Conservation (phyloP, 2,113 vertebrate species). For the Pomatorhinus ruficollis region DNA sequence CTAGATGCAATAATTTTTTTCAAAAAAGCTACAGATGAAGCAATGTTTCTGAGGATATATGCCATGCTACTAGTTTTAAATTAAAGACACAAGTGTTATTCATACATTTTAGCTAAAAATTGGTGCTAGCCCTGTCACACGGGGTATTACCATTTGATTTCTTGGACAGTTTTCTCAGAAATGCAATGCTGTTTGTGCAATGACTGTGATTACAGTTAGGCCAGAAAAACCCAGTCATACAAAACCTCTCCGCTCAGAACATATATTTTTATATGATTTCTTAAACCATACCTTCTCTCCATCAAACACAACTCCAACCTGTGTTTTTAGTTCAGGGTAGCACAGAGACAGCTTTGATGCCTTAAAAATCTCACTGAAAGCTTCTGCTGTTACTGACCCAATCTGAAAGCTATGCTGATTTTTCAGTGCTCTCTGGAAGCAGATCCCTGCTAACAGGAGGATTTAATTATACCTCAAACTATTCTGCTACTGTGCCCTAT, state of each 20-base stretch:
- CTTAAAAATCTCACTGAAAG: not conserved
- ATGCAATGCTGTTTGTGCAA: not conserved
- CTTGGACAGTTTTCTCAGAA: not conserved
- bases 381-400: not conserved
- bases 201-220: not conserved
- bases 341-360: not conserved
- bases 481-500: not conserved
- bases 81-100: not conserved
- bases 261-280: not conserved
- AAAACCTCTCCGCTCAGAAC: not conserved
- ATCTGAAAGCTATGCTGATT: not conserved
- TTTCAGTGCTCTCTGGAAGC: not conserved
- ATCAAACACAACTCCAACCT: not conserved
- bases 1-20: not conserved
- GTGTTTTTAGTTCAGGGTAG: not conserved
- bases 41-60: not conserved
- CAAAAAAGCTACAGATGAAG: not conserved
- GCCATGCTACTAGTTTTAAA: not conserved
- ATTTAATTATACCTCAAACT: not conserved
- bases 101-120: not conserved
- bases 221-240: not conserved
- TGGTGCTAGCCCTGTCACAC: not conserved
- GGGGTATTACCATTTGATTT: not conserved
- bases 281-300: not conserved
- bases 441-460: not conserved